phyloP scores from a whole-genome alignment of 2,113 vertebrate species.

The Odobenus rosmarus region DNA sequence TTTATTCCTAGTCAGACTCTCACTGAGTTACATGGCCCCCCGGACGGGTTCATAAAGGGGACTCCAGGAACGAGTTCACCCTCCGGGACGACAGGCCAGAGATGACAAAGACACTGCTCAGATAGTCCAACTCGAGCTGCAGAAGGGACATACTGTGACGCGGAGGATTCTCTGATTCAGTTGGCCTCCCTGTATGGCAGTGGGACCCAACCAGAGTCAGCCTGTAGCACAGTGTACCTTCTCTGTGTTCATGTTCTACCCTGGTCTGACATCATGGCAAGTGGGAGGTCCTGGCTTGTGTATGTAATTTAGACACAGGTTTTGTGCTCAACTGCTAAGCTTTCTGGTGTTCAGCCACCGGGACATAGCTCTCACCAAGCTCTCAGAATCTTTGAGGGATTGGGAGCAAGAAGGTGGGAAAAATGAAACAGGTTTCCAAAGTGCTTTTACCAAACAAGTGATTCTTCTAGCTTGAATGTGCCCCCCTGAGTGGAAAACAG shows the following conservation, averaged over 20 bases:
- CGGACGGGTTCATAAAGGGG: neutral
- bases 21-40: neutral
- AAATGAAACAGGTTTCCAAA: conserved; percentile 53
- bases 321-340: conserved; percentile 56
- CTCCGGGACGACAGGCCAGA: neutral
- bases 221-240: neutral
- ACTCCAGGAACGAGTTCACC: neutral
- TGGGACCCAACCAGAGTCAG: neutral
- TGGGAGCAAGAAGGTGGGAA: conserved; percentile 42
- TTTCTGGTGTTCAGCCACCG: conserved; percentile 59
- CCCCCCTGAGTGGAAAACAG: neutral
- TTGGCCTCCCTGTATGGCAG: neutral
- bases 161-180: neutral
- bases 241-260: conserved; percentile 23
- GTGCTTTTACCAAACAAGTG: conserved; percentile 1
- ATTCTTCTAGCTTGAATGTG: neutral
- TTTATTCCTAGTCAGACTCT: neutral
- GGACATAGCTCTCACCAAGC: conserved; percentile 61
- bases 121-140: neutral
- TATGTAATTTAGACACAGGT: conserved; percentile 62
- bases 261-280: conserved; percentile 53
- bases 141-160: neutral
- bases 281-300: conserved; percentile 67
- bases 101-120: neutral
- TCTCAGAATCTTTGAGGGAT: conserved; percentile 39